Conservation (phyloP, 2,797 vertebrate species). For the Parauchenoglanis ngamensis region DNA sequence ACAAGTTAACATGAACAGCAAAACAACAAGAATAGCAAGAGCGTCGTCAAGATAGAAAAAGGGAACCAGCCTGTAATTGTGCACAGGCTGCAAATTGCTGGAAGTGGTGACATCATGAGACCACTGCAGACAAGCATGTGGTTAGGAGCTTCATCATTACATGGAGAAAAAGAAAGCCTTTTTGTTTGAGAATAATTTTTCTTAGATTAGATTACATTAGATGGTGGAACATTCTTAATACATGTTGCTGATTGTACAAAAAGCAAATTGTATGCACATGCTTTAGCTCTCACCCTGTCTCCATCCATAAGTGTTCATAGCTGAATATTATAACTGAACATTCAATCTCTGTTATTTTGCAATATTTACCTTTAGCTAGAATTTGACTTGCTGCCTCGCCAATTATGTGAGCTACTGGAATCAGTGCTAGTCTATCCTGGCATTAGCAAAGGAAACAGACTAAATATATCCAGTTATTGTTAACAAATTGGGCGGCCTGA, state of each 20-base stretch:
- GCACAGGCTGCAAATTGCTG: not conserved
- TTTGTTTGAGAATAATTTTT: not conserved
- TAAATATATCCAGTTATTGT: not conserved
- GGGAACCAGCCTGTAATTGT: not conserved
- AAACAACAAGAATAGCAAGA: not conserved
- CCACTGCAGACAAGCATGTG: not conserved
- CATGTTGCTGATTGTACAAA: not conserved
- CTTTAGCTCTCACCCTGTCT: not conserved
- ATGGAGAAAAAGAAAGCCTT: not conserved
- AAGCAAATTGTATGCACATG: not conserved
- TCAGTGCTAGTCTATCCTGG: no score
- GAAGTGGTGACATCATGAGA: not conserved
- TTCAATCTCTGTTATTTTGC: not conserved
- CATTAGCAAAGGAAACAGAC: no score
- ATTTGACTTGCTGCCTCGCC: not conserved
- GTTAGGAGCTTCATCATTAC: not conserved
- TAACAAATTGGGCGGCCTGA: not conserved
- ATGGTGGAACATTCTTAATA: not conserved
- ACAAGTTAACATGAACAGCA: not conserved
- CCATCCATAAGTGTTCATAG: not conserved
- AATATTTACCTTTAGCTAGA: not conserved
- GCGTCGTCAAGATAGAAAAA: not conserved
- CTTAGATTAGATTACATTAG: not conserved
- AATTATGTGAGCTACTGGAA: no score
- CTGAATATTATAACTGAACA: not conserved